A percentile compares a stretch with the other conserved stretches of the same genome.
These are phyloP conservation scores for Hymenochirus boettgeri DNA, from an alignment of 2,113 vertebrate genomes.

Conservation along the genomic window DNA sequence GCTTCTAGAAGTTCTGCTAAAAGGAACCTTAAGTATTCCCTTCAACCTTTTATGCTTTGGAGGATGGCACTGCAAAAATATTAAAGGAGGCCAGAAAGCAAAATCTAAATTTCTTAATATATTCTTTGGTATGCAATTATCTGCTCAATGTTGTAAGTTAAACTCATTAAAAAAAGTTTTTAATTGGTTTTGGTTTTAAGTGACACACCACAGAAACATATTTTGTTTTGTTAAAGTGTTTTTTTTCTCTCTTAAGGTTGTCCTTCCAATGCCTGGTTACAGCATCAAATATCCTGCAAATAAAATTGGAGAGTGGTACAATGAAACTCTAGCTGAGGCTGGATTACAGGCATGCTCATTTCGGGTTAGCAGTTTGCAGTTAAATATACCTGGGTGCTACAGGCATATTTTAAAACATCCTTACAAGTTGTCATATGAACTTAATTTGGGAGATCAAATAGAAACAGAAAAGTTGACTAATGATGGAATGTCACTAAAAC, in stretches of 20 bases:
- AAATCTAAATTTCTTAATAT: too few relatives aligned
- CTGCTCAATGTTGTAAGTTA: too few relatives aligned
- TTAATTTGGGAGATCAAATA: constrained; percentile 47
- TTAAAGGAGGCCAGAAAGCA: too few relatives aligned
- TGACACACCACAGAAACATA: too few relatives aligned
- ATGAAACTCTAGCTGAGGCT: constrained; percentile 63
- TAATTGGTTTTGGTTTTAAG: too few relatives aligned
- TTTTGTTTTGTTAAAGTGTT: background rate
- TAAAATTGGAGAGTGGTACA: constrained; percentile 73
- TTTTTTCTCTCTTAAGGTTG: constrained; percentile 64
- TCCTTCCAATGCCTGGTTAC: constrained; percentile 88
- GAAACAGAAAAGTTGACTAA: constrained; percentile 32
- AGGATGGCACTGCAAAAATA: too few relatives aligned
- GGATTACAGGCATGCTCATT: constrained; percentile 74
- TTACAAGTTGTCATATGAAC: constrained; percentile 65
- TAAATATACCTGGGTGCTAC: constrained; percentile 90
- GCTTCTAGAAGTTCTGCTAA: too few relatives aligned
- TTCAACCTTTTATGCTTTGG: too few relatives aligned
- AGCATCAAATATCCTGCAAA: constrained; percentile 81
- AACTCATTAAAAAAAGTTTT: too few relatives aligned
- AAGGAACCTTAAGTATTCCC: too few relatives aligned
- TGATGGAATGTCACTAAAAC: constrained; percentile 1
- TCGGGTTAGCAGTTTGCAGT: constrained; percentile 73
- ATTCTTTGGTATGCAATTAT: too few relatives aligned
- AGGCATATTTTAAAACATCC: constrained; percentile 78